phyloP scores from a whole-genome alignment of 2,888 invertebrate species.

The Apodemia zela region DNA sequence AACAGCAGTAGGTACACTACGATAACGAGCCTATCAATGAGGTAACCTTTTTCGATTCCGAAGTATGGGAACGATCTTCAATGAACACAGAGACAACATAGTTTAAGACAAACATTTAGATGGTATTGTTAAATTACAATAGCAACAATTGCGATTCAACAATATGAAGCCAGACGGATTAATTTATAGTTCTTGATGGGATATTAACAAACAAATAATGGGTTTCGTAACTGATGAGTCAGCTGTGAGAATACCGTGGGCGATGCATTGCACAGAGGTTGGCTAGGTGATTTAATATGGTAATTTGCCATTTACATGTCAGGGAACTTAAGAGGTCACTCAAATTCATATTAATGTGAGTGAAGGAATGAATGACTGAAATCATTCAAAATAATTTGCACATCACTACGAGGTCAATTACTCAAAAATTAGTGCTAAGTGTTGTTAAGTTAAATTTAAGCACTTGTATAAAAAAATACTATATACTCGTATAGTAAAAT shows the following conservation, averaged over 20 bases:
- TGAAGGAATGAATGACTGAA: not conserved
- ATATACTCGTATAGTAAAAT: too few species aligned
- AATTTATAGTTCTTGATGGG: conserved; percentile 31
- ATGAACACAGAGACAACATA: not conserved
- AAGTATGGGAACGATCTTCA: not conserved
- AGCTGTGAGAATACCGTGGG: conserved; percentile 36
- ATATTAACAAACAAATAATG: conserved; percentile 28
- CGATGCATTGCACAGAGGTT: conserved; percentile 39
- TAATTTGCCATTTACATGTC: conserved; percentile 39
- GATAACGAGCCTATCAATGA: not conserved
- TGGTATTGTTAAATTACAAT: conserved; percentile 25
- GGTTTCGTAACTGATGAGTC: conserved; percentile 38
- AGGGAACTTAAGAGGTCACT: conserved; percentile 33
- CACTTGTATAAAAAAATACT: too few species aligned
- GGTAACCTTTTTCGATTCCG: not conserved
- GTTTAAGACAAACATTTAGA: conserved; percentile 12
- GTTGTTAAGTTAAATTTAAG: too few species aligned
- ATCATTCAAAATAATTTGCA: not conserved
- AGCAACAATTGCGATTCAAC: conserved; percentile 29
- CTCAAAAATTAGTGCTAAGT: too few species aligned
- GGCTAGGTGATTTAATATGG: conserved; percentile 39
- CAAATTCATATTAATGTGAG: conserved; percentile 17
- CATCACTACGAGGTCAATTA: not conserved
- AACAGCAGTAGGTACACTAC: not conserved
- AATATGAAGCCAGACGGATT: conserved; percentile 30